Base-by-base conservation (phyloP, 2,888 invertebrate genomes). In the Pardosa pseudoannulata region DNA sequence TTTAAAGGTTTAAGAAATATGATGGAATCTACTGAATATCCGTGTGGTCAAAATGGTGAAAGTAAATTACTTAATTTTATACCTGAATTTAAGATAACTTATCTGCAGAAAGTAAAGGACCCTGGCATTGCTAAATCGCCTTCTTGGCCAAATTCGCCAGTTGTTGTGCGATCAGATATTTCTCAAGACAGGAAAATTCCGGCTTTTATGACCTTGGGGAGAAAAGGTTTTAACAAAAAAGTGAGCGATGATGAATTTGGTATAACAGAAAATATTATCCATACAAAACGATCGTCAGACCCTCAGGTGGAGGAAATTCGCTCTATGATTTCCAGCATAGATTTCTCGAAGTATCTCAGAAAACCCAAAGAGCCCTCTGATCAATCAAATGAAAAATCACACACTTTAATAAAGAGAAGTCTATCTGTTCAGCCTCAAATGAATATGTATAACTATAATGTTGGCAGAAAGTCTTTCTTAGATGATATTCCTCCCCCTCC, bases 191-290 rank as follows among this genome's bases (percentile, higher is more conserved):
- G 75, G 1, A 67, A 65, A 9, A 39, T 88, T 0, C 88, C 88
- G 1, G 46, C 81, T 0, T 89, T 79, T 32, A 80, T 88, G 68
- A 88, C 88, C 1, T 56, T 88, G 6, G 79, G 86, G 0, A 73
- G 87, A 39, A 78, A 39, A 70, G 67, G 71, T 1, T 5, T 56
- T 13, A 11, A 7, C 39, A 46, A 72, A 7, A 83, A 83, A 65
- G 36, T 65, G 1, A 73, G 67, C 0, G 79, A 72, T 27, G 71
- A 75, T 16, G 75, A 75, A 13, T 78, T 78, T 39, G 36, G 28
- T 1, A 62, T 50, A 1, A 28, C 28, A 27, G 27, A 16, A 3
- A 23, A 28, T 16, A 11, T 9, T 1, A 7, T 23, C 7, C n/a
- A n/a, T 1, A 41, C n/a, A 41, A 62, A 36, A 16, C 19, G 19